phyloP scores from a whole-genome alignment of 2,888 invertebrate genomes.

The Drosophila birchii region DNA sequence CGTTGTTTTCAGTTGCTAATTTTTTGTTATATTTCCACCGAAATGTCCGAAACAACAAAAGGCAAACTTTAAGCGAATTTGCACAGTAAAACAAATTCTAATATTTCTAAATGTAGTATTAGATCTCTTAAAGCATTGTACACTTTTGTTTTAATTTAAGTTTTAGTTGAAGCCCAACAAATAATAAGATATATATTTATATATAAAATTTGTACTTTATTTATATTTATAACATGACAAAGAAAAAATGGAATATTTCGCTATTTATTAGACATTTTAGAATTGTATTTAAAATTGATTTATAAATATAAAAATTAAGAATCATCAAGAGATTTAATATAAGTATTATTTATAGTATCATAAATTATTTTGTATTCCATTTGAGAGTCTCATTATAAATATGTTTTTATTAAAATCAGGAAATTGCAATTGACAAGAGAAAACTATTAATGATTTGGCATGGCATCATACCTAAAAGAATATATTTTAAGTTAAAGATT shows the following conservation, averaged over 20 bases:
- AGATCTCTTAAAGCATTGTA: not conserved
- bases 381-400: too few species aligned
- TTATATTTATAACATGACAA: too few species aligned
- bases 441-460: too few species aligned
- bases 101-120: not conserved
- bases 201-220: too few species aligned
- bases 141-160: too few species aligned
- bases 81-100: not conserved
- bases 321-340: not conserved
- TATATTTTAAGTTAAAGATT: too few species aligned
- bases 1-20: conserved; percentile 21
- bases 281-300: not conserved
- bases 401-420: too few species aligned
- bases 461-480: too few species aligned
- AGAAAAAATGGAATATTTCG: not conserved
- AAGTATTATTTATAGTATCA: not conserved
- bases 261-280: not conserved
- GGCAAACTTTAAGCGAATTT: conserved; percentile 36
- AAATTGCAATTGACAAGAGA: too few species aligned
- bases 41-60: conserved; percentile 35
- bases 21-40: conserved; percentile 21
- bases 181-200: too few species aligned
- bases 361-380: not conserved
- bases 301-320: not conserved
- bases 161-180: too few species aligned